These are phyloP conservation scores for Diorhabda elongata DNA, from an alignment of 1,140 invertebrate species.

Conservation along the genomic window DNA sequence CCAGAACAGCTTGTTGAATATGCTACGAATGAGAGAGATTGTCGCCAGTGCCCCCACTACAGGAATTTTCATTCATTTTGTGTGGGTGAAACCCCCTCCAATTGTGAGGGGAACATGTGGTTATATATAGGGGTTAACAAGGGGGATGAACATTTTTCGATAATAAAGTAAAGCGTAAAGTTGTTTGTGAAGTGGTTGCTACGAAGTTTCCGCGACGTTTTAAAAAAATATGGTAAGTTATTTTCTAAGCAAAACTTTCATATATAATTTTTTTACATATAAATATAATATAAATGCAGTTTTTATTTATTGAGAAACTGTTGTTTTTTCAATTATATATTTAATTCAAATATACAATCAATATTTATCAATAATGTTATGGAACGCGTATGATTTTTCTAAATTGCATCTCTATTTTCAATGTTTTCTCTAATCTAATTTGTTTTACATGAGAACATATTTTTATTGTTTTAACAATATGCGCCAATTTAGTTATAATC, in stretches of 20 bases:
- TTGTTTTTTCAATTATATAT: background rate
- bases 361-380: background rate
- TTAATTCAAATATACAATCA: background rate
- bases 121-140: conserved; percentile 52
- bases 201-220: conserved; percentile 21
- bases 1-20: conserved; percentile 33
- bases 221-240: conserved; percentile 24
- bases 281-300: background rate
- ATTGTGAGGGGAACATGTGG: conserved; percentile 37
- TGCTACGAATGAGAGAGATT: conserved; percentile 33
- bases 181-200: conserved; percentile 15
- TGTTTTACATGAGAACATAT: no score
- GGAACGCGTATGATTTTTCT: no score
- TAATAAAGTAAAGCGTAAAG: conserved; percentile 5
- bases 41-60: conserved; percentile 34
- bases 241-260: conserved; percentile 9
- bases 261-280: background rate
- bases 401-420: no score
- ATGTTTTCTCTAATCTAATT: no score
- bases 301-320: background rate
- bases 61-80: conserved; percentile 57
- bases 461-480: no score
- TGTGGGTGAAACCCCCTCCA: conserved; percentile 50
- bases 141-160: conserved; percentile 34
- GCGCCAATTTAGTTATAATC: no score